A percentile compares a stretch with the other conserved stretches of the same genome.
Evolutionary conservation across 2,888 invertebrate genomes (phyloP).

Genomic region (Myopa testacea): DNA sequence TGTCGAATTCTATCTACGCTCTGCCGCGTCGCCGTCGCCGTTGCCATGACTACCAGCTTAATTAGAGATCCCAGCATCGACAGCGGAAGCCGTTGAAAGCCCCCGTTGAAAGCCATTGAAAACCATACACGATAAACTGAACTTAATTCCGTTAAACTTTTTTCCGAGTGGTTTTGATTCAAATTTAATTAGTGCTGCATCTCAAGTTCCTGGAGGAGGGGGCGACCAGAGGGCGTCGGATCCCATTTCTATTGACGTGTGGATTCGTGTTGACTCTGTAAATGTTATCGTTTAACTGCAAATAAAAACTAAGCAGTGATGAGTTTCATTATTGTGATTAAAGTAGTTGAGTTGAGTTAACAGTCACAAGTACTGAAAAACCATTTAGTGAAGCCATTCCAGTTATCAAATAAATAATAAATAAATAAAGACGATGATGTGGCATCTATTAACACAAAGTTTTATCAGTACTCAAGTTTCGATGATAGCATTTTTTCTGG

Average conservation of each 20-base stretch:
- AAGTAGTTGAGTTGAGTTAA: no score
- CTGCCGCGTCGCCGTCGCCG: neutral
- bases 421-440: no score
- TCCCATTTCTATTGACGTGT: neutral
- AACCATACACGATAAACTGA: neutral
- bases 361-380: no score
- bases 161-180: neutral
- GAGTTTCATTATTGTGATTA: neutral
- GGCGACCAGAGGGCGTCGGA: neutral
- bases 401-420: no score
- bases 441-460: no score
- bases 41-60: constrained; percentile 11
- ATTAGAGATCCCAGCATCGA: neutral
- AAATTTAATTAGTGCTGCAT: no score
- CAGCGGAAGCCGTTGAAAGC: neutral
- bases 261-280: neutral
- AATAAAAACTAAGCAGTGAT: neutral
- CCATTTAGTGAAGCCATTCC: no score
- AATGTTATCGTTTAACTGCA: neutral
- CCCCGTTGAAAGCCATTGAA: neutral
- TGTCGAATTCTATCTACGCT: constrained; percentile 26
- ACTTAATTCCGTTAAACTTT: neutral
- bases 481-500: no score
- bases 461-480: no score
- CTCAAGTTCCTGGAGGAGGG: neutral